phyloP scores from a whole-genome alignment of 2,113 vertebrate species.

The Cyprinodon brontotheroides region DNA sequence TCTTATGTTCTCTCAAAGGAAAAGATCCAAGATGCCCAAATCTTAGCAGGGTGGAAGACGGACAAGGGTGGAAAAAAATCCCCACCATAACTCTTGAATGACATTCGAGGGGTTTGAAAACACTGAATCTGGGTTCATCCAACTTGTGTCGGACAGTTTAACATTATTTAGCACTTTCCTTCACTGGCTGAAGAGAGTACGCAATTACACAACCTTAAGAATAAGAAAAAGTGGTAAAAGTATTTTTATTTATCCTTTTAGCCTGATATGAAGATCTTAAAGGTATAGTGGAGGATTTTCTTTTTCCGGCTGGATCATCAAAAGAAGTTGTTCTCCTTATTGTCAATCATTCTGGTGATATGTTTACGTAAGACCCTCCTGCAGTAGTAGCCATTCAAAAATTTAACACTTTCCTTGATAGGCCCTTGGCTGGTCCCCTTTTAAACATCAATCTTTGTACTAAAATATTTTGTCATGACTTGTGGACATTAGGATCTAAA shows the following conservation, averaged over 20 bases:
- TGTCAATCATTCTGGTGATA: too few species aligned
- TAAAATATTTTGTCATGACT: too few species aligned
- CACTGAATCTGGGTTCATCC: slow-evolving; percentile 2
- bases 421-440: too few species aligned
- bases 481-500: too few species aligned
- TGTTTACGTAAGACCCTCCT: too few species aligned
- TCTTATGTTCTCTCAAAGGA: background rate
- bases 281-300: too few species aligned
- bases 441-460: too few species aligned
- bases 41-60: slow-evolving; percentile 2
- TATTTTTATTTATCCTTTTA: background rate
- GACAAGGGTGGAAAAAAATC: slow-evolving; percentile 1
- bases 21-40: slow-evolving; percentile 3
- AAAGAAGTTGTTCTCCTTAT: too few species aligned
- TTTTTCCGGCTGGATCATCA: too few species aligned
- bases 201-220: slow-evolving; percentile 8
- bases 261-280: background rate
- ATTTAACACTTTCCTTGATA: too few species aligned
- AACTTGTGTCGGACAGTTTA: slow-evolving; percentile 9
- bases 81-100: slow-evolving; percentile 29
- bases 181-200: background rate
- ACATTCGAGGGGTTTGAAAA: slow-evolving; percentile 2
- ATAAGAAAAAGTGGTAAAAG: slow-evolving; percentile 6
- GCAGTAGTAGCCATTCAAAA: too few species aligned
- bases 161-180: background rate